Base-by-base conservation (phyloP, 2,888 invertebrate genomes). In the Atherix ibis region DNA sequence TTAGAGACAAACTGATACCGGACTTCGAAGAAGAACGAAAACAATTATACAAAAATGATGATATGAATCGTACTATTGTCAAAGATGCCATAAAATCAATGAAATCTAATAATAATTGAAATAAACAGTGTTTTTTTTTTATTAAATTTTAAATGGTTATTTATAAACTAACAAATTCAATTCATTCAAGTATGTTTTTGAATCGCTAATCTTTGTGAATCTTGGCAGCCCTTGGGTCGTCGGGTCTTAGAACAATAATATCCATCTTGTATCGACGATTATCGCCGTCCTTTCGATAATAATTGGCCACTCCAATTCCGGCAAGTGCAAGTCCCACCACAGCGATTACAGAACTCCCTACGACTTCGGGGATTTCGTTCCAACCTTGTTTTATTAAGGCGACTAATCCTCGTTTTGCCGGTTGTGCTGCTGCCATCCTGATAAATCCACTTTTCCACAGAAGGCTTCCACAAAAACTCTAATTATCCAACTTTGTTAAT, bases 311-410 rank as follows among this genome's bases (percentile, higher is more conserved):
- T 3, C 68, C 71, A 24, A 62, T 31, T 14, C 51, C 49, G 13
- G 64, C 65, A 39, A 75, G 43, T 5, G 55, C 68, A 4, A 73
- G 31, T 18, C 80, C 79, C 24, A 67, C 48, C 0, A 76, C 0
- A 1, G 65, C 78, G 43, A 76, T 43, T 10, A 66, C 67, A 3
- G 68, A 58, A 16, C 72, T 64, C 18, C 66, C 75, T 27, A 81
- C 55, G 31, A 81, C 58, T 56, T 80, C 81, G 4, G 82, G 82
- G 39, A 78, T 72, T 60, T 79, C 77, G 49, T 68, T 60, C 75
- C 79, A 73, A 15, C 52, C 60, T 28, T 51, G 50, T 32, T 56
- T 56, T 8, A 61, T 41, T 3, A 61, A 44, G 2, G 48, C 53
- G 4, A 46, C 43, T 4, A 56, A 35, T 29, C 52, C 53, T 41